These are phyloP conservation scores for Thunnus maccoyii DNA, from an alignment of 2,113 vertebrate species.

Conservation along the genomic window DNA sequence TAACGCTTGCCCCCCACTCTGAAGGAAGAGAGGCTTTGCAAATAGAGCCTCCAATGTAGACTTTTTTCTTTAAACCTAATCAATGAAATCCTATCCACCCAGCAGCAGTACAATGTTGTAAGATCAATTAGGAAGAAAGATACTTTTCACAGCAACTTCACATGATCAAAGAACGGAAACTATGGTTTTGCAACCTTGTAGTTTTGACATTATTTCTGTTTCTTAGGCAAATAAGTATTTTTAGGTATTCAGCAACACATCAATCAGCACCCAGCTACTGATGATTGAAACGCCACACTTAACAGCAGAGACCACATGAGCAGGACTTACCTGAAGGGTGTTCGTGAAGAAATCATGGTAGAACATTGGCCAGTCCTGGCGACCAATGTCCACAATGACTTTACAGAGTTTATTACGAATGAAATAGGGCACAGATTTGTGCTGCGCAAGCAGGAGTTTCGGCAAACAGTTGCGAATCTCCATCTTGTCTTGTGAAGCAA, in stretches of 20 bases:
- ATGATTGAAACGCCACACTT: too few species aligned
- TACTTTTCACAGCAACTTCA: background rate
- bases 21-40: background rate
- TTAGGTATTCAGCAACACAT: background rate
- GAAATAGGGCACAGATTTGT: conserved; percentile 96
- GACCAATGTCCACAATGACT: conserved; percentile 98
- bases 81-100: too few species aligned
- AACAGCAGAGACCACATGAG: background rate
- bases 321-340: conserved; percentile 91
- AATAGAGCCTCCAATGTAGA: background rate
- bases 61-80: too few species aligned
- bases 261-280: background rate
- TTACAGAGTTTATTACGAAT: conserved; percentile 99
- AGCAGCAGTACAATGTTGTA: too few species aligned
- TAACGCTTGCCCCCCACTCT: background rate
- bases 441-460: conserved; percentile 95
- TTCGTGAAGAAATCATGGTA: conserved; percentile 99
- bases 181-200: background rate
- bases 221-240: background rate
- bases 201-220: background rate
- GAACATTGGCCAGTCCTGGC: conserved; percentile 99
- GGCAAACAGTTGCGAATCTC: conserved; percentile 97
- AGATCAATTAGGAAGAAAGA: too few species aligned
- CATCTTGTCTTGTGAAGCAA: conserved; percentile 97
- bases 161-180: background rate